Base-by-base conservation (phyloP, 2,888 invertebrate genomes). In the Lithophane semibrunnea region DNA sequence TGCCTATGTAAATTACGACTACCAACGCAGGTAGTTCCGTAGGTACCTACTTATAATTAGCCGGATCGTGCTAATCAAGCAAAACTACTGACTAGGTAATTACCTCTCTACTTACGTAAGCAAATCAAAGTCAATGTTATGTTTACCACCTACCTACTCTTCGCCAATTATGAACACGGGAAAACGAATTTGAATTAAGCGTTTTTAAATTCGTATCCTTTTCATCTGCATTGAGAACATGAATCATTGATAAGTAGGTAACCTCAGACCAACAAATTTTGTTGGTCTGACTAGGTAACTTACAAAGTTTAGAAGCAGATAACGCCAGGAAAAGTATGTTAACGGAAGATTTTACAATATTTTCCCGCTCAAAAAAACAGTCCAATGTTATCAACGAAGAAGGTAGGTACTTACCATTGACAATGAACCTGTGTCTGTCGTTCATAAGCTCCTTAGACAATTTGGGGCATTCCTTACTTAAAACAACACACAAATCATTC, bases 381-480 rank as follows among this genome's bases (percentile, higher is more conserved):
- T 75, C 49, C n/a, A 64, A 78, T 69, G 60, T 70, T 66, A 78
- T 83, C 54, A 69, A 67, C 52, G n/a, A 73, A 58, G 29, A 71
- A 61, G 12, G 16, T 75, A 85, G 13, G 12, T 75, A 85, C 95
- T 94, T 83, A 96, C 96, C 96, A 90, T 96, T 96, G 83, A 94
- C 94, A 89, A 96, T 93, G 85, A 95, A 95, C 87, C 94, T 96
- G 79, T 97, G 96, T 88, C 97, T 97, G 92, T 97, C 97, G 93
- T 97, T 97, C 93, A 97, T 96, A 89, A 97, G 95, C 92, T 97
- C 97, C 96, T 97, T 97, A 81, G 97, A 97, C 92, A 97, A 93
- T 94, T 97, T 97, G 68, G 97, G 97, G 89, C 97, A 97, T 93
- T 97, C 97, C 93, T 96, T 97, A 89, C 97, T 97, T 89, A 97